Evolutionary conservation across 2,888 invertebrate species (phyloP).

Genomic region (Chloroclystis v-ata): DNA sequence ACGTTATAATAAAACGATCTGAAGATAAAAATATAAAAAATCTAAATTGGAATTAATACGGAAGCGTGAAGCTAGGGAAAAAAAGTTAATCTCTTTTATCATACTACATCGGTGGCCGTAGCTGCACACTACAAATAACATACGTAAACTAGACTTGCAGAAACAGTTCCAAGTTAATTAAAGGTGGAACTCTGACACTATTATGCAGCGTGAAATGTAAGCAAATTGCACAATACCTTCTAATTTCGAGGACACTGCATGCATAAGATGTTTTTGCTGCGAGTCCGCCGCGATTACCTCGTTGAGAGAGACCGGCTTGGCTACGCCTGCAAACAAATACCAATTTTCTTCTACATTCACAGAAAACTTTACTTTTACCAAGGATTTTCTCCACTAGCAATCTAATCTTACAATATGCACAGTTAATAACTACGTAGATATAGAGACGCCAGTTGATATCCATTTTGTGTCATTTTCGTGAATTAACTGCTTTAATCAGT

Average conservation of each 20-base stretch:
- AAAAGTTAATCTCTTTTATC: neutral
- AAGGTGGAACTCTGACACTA: conserved; percentile 16
- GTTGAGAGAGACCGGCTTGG: conserved; percentile 63
- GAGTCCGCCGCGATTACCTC: conserved; percentile 56
- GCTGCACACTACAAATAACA: too few species aligned
- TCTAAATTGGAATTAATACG: too few species aligned
- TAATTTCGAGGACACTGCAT: conserved; percentile 31
- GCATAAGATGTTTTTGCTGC: conserved; percentile 33
- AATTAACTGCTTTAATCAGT: conserved; percentile 29
- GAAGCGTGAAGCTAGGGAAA: neutral
- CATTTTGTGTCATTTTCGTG: conserved; percentile 68
- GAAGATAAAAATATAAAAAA: too few species aligned
- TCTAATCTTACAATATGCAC: conserved; percentile 46
- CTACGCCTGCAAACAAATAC: conserved; percentile 41
- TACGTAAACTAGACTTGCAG: conserved; percentile 2
- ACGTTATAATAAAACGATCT: too few species aligned
- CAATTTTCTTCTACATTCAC: conserved; percentile 20
- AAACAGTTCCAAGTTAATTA: conserved; percentile 16
- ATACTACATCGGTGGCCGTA: neutral
- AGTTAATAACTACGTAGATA: conserved; percentile 50
- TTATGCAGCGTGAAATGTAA: conserved; percentile 16
- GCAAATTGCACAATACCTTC: conserved; percentile 34
- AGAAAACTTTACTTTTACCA: conserved; percentile 15
- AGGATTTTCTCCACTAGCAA: conserved; percentile 26
- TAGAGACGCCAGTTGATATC: conserved; percentile 52